Evolutionary conservation across 2,113 vertebrate species (phyloP).

Genomic region (Hippoglossus stenolepis): DNA sequence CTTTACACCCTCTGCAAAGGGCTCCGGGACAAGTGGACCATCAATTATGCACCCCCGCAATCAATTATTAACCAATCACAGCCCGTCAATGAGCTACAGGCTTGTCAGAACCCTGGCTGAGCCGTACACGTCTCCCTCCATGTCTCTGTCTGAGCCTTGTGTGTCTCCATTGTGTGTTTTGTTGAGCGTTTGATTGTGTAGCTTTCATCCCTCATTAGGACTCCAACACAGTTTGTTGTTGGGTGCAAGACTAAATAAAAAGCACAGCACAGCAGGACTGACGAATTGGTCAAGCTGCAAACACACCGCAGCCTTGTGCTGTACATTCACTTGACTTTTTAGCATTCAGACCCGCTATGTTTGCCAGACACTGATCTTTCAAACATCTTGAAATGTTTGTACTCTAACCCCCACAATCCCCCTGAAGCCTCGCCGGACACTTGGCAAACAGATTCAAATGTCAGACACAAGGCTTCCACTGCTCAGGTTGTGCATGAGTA

Average conservation of each 20-base stretch:
- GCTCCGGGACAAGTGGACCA: conserved; percentile 73
- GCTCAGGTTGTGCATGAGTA: conserved; percentile 32
- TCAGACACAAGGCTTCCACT: conserved; percentile 44
- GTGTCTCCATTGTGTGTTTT: conserved; percentile 26
- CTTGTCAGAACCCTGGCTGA: conserved; percentile 71
- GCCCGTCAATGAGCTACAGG: conserved; percentile 62
- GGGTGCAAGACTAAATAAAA: conserved; percentile 47
- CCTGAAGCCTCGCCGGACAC: conserved; percentile 43
- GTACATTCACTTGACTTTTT: conserved; percentile 18
- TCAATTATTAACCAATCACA: conserved; percentile 82
- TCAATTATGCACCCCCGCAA: conserved; percentile 77
- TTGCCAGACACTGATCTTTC: conserved; percentile 51
- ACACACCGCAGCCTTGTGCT: not conserved
- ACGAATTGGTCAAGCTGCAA: conserved; percentile 34
- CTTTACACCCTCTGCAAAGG: conserved; percentile 62
- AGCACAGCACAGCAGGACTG: conserved; percentile 35
- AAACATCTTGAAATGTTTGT: conserved; percentile 44
- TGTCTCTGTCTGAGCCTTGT: conserved; percentile 37
- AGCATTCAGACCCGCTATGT: conserved; percentile 28
- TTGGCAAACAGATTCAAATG: conserved; percentile 68
- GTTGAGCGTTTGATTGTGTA: conserved; percentile 26
- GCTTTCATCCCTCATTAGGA: conserved; percentile 57
- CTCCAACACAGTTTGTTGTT: conserved; percentile 15
- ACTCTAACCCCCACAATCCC: conserved; percentile 25
- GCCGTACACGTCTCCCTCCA: conserved; percentile 50